phyloP scores from a whole-genome alignment of 2,113 vertebrate genomes.

The Synodontis membranacea region DNA sequence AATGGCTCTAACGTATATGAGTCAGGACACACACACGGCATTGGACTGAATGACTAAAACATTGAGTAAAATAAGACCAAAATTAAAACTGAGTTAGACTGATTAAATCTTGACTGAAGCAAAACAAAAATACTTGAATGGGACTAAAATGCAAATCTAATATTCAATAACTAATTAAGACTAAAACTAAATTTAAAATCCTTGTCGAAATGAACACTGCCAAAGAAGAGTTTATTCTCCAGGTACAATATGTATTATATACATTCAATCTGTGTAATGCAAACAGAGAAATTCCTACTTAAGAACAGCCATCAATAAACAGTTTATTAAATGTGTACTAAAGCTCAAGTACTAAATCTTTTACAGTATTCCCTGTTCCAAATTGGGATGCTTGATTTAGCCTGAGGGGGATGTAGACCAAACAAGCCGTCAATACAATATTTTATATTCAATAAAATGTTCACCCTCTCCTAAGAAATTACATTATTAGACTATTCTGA shows the following conservation, averaged over 20 bases:
- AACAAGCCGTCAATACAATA: background rate
- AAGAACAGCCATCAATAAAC: background rate
- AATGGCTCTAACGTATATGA: no score
- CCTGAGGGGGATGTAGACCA: background rate
- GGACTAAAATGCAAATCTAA: no score
- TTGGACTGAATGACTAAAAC: no score
- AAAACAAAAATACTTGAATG: no score
- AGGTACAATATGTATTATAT: background rate
- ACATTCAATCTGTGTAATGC: background rate
- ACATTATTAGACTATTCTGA: constrained; percentile 19
- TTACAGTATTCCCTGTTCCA: background rate
- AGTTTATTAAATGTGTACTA: background rate
- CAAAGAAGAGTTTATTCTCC: background rate
- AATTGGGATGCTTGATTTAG: background rate
- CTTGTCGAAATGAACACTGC: no score
- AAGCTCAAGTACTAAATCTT: background rate
- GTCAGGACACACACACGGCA: no score
- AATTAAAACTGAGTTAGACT: no score
- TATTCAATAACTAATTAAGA: no score
- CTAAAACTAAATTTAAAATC: no score
- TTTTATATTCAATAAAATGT: background rate
- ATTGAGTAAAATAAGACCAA: no score
- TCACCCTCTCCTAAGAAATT: constrained; percentile 5
- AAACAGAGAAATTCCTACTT: background rate
- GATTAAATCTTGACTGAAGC: no score